Base-by-base conservation (phyloP, 2,797 vertebrate genomes). In the Pangasius larnaudii region DNA sequence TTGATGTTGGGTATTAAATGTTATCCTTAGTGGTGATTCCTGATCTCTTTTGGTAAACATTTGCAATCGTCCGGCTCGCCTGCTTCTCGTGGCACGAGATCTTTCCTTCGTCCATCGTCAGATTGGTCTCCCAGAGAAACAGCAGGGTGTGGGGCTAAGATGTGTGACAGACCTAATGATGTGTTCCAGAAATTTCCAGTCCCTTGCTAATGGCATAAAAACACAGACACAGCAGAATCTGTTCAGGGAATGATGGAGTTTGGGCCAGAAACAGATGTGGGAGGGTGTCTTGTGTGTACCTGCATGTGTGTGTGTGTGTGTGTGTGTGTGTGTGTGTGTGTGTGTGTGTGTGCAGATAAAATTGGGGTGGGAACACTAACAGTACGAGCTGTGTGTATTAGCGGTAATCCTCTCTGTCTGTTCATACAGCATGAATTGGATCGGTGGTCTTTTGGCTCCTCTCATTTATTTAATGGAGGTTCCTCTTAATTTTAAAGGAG, bases 401-500 rank as follows among this genome's bases (percentile, higher is more conserved):
- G 77, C 81, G 93, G 93, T 94, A 94, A 95, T 96, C 94, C 93
- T 89, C 27, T 90, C 90, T 92, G 87, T 95, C 92, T 93, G 92
- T 93, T 94, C 93, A 93, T 92, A 93, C 93, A 91, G 92, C 91
- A 90, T 92, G 93, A 93, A 94, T 93, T 89, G 89, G 6, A n/a
- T 65, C 94, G 94, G 24, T 74, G 85, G 39, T 36, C 58, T 58
- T 71, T 93, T 88, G 79, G 81, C 91, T 92, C 84, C 86, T 91
- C 90, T 93, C 92, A 92, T 94, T 95, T 95, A 93, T 46, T 89
- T 95, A 93, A 95, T 93, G 90, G 91, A 93, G 93, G 89, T 93
- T 96, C 91, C 92, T 95, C 96, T 94, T 94, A 92, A 96, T 95
- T 95, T 94, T 93, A 95, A 95, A 92, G 93, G 93, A 94, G 92